These are phyloP conservation scores for Brachionus koreanus DNA, from an alignment of 1,140 invertebrate genomes.

Conservation along the genomic window DNA sequence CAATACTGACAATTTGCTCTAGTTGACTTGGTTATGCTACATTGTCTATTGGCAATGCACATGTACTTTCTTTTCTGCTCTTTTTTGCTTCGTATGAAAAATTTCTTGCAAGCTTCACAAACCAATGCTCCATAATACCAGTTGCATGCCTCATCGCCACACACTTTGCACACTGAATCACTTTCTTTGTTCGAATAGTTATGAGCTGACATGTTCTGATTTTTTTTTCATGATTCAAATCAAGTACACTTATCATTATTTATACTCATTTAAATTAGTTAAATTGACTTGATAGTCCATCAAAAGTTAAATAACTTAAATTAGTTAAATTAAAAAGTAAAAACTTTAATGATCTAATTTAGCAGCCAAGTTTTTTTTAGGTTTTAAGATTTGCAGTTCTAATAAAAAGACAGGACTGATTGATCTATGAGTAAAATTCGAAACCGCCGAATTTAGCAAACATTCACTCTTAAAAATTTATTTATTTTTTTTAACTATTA, in stretches of 20 bases:
- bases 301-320: background rate
- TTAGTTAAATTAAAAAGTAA: slow-evolving; percentile 24
- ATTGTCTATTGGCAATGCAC: slow-evolving; percentile 52
- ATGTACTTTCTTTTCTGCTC: slow-evolving; percentile 52
- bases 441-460: background rate
- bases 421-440: background rate
- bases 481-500: no score
- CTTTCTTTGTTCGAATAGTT: background rate
- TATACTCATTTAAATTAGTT: background rate
- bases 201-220: background rate
- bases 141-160: slow-evolving; percentile 5
- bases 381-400: background rate
- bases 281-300: background rate
- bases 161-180: background rate
- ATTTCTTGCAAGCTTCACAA: slow-evolving; percentile 51
- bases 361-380: background rate
- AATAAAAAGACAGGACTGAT: background rate
- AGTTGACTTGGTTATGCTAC: slow-evolving; percentile 55
- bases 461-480: no score
- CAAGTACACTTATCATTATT: background rate
- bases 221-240: background rate
- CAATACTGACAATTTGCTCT: slow-evolving; percentile 82
- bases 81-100: slow-evolving; percentile 55
- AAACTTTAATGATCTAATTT: background rate
- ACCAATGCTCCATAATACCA: background rate